Evolutionary conservation across 1,140 invertebrate species (phyloP), one percentile per base, ranked within the genome.

Genomic region (Ceratina japonica): DNA sequence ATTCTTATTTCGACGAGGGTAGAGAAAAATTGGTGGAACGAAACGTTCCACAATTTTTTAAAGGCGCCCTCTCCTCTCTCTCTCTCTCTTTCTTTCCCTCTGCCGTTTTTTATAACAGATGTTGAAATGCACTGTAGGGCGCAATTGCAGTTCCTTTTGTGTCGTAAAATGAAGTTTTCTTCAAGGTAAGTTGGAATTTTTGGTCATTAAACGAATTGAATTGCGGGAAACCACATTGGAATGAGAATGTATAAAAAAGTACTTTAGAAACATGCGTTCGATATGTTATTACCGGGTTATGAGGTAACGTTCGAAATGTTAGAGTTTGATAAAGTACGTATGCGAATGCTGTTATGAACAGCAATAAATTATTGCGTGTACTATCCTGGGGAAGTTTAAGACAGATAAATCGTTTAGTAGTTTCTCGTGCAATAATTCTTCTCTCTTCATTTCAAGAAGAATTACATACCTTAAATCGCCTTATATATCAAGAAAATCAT

Each of bases 401-500:
- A 8, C 37, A 44, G 37, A 44, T 44, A 44, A 44, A 44, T 44
- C 37, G 37, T 44, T 44, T 7, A 44, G 37, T 44, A 44, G 3
- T 44, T 44, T 24, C 49, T 27, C 13, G 20, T 22, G 20, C 51
- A 62, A 62, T 62, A 22, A 56, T 44, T 44, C 16, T 56, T 70
- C 15, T 70, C 54, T 13, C 12, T 31, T 20, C n/a, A 70, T 15
- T 13, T 27, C 5, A n/a, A 15, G 10, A n/a, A 15, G 18, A 8
- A 22, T 5, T 69, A 69, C 5, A 15, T 54, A 12, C 27, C 51
- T 51, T 2, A 4, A 24, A 71, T 71, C 54, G 15, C 54, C 56
- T 31, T 68, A 24, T 65, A 49, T 56, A 70, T 70, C 27, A 70
- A 2, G 18, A 70, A 2, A 27, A 70, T 56, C 18, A 20, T 37